Evolutionary conservation across 92 coral and sea anemone genomes (phyloP).

Genomic region (Pocillopora meandrina): DNA sequence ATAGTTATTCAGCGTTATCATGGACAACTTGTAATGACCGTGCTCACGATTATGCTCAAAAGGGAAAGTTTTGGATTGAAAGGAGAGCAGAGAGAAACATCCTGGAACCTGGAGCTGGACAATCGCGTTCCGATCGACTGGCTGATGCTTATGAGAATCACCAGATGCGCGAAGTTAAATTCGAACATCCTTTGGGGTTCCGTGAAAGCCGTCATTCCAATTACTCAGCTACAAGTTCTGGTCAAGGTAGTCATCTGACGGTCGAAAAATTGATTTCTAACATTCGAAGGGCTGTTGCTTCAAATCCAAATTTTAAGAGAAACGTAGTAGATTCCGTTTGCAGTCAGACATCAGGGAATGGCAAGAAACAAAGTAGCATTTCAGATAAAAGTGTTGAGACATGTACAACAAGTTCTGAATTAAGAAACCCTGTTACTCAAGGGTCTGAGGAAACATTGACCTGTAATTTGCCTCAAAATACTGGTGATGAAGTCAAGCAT

Average conservation of each 20-base stretch:
- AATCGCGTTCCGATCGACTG: background rate
- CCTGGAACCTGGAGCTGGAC: background rate
- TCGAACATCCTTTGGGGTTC: background rate
- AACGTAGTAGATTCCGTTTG: background rate
- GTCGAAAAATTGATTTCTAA: background rate
- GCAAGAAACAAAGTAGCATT: background rate
- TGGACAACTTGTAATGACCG: background rate
- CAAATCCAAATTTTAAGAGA: slow-evolving; percentile 5
- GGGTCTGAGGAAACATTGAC: background rate
- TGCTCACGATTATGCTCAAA: background rate
- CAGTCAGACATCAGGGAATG: background rate
- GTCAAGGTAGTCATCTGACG: background rate
- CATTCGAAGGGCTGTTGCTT: background rate
- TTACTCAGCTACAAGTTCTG: no score
- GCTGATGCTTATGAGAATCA: no score
- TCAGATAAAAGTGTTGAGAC: background rate
- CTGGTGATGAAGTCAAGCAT: background rate
- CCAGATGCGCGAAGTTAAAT: background rate
- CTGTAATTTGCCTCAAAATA: background rate
- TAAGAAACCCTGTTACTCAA: background rate
- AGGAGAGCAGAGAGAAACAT: background rate
- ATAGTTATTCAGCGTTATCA: background rate
- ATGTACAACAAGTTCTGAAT: background rate
- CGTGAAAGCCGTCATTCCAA: no score
- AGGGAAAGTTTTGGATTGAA: slow-evolving; percentile 20